Conservation (phyloP, 2,797 vertebrate genomes). For the Vireo griseus region DNA sequence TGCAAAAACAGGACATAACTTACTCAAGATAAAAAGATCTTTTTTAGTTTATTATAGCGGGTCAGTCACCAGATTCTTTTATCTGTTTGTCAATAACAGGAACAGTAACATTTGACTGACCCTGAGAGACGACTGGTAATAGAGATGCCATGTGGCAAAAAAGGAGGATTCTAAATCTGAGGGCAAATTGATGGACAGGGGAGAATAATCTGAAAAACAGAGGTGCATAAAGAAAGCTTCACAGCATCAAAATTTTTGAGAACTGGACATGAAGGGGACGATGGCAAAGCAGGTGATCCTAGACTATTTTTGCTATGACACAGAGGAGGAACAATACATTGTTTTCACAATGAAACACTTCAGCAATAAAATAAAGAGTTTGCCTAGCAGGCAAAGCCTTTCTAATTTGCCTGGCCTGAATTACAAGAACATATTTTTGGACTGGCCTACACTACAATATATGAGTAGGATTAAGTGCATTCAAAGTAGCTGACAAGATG, state of each 20-base stretch:
- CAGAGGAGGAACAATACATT: background rate
- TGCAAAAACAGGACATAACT: background rate
- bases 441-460: background rate
- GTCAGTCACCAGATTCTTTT: background rate
- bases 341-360: background rate
- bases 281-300: background rate
- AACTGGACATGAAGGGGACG: background rate
- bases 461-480: background rate
- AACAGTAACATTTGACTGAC: background rate
- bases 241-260: background rate
- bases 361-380: background rate
- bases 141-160: background rate
- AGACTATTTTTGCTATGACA: background rate
- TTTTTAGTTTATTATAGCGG: background rate
- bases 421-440: constrained; percentile 13
- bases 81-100: background rate
- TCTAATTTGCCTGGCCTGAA: constrained; percentile 4
- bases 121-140: background rate
- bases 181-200: background rate
- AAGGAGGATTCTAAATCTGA: background rate
- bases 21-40: background rate
- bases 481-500: constrained; percentile 4
- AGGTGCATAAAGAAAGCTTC: background rate
- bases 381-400: constrained; percentile 14
- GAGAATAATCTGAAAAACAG: background rate